A percentile compares a stretch with the other conserved stretches of the same genome.
phyloP scores from a whole-genome alignment of 2,888 invertebrate genomes.

The Aphidius colemani region DNA sequence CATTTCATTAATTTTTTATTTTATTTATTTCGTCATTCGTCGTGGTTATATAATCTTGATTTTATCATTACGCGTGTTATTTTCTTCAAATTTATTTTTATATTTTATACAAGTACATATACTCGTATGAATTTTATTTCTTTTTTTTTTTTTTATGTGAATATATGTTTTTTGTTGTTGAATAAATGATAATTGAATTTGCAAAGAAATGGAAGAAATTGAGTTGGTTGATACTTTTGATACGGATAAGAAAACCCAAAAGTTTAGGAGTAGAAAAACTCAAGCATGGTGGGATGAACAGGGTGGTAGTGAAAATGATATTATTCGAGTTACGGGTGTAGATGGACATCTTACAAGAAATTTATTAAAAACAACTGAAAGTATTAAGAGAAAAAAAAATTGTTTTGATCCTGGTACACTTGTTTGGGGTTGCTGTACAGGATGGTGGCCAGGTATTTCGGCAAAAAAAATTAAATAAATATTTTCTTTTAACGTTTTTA shows the following conservation, averaged over 20 bases:
- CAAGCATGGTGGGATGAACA: conserved; percentile 18
- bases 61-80: too few species aligned
- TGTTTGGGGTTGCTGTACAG: conserved; percentile 51
- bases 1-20: too few species aligned
- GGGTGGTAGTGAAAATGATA: conserved; percentile 12
- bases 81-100: too few species aligned
- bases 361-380: background rate
- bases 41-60: background rate
- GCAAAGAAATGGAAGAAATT: background rate
- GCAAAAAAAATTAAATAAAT: background rate
- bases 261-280: conserved; percentile 5
- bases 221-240: background rate
- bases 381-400: conserved; percentile 13
- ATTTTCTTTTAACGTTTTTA: background rate
- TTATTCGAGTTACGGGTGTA: conserved; percentile 9
- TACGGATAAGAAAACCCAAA: background rate
- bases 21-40: conserved; percentile 4
- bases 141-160: background rate
- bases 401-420: conserved; percentile 41
- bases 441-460: conserved; percentile 53
- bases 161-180: background rate
- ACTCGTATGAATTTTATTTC: background rate
- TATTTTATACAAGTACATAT: too few species aligned
- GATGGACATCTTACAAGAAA: conserved; percentile 11
- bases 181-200: conserved; percentile 7